Base-by-base conservation (phyloP, 92 coral and sea anemone species). In the Parazoanthus darwini region DNA sequence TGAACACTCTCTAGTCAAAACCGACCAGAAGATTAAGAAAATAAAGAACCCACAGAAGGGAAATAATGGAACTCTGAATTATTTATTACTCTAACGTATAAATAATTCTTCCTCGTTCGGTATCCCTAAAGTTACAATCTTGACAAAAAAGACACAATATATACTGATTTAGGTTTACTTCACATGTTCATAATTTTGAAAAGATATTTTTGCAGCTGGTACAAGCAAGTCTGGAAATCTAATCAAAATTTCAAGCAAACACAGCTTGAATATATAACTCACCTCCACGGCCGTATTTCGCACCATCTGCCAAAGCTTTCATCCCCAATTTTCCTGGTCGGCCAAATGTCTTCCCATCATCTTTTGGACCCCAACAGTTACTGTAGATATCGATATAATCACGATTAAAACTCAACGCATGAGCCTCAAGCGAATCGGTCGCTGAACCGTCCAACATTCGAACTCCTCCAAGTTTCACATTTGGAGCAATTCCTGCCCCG, bases 361-460 rank as follows among this genome's bases (percentile, higher is more conserved):
- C 99, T 93, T 97, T 97, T 15, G 99, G 99, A 0, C 99, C 99
- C 99, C 99, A 97, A 76, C 98, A 97, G 67, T 96, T 95, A 59
- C 98, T 95, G 88, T 97, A 97, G 75, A 97, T 97, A 78, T 97
- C 99, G 66, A 97, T 91, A 71, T 97, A 95, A 86, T 95, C 96
- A 23, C 89, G 92, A 20, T 90, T 88, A 80, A 91, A 96, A 86
- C 98, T 89, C 63, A 96, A 78, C 67, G 99, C 96, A 29, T 86
- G 86, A 50, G 99, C 96, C 90, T 96, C 99, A 11, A 96, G 90
- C 8, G 89, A 46, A 88, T 96, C 99, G 13, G 99, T 96, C 2
- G 99, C 99, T 44, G 92, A 88, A 3, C 99, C 99, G 78, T 96
- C 99, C 74, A 96, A 89, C 99, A 96, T 96, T 77, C 99, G 94